Percentiles rank a stretch among this genome's conserved stretches.
These are phyloP conservation scores for Seriola dumerili DNA, from an alignment of 2,113 vertebrate genomes.

Conservation along the genomic window DNA sequence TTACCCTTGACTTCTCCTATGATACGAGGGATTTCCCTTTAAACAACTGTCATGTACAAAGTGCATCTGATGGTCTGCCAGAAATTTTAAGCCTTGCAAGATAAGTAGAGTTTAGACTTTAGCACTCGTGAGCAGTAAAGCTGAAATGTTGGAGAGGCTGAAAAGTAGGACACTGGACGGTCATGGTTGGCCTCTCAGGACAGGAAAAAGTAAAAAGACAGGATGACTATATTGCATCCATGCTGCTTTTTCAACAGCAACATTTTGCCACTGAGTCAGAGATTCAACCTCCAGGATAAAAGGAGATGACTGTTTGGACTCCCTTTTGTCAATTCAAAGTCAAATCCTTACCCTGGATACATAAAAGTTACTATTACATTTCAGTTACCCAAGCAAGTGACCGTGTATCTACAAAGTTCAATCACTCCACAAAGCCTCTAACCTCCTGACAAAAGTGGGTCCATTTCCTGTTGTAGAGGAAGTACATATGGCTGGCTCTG, in stretches of 20 bases:
- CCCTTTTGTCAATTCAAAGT: not conserved
- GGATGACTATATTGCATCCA: not conserved
- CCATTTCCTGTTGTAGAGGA: slow-evolving; percentile 76
- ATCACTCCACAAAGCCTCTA: not conserved
- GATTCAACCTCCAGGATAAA: not conserved
- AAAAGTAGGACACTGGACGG: not conserved
- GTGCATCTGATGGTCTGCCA: not conserved
- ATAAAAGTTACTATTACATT: not conserved
- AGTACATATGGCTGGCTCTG: slow-evolving; percentile 47
- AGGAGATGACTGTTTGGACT: not conserved
- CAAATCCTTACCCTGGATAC: not conserved
- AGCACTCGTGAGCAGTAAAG: not conserved
- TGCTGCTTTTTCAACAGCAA: not conserved
- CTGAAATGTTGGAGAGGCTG: not conserved
- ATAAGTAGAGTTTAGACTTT: not conserved
- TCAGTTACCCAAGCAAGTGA: not conserved
- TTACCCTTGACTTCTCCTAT: not conserved
- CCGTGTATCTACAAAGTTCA: not conserved
- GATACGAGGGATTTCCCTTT: not conserved
- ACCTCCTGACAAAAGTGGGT: slow-evolving; percentile 20
- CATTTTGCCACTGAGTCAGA: not conserved
- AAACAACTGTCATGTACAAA: not conserved
- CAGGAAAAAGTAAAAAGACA: not conserved
- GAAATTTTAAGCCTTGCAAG: not conserved
- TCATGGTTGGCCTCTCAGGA: not conserved